Conservation (phyloP, 2,888 invertebrate species). For the Oeneis ivallda region DNA sequence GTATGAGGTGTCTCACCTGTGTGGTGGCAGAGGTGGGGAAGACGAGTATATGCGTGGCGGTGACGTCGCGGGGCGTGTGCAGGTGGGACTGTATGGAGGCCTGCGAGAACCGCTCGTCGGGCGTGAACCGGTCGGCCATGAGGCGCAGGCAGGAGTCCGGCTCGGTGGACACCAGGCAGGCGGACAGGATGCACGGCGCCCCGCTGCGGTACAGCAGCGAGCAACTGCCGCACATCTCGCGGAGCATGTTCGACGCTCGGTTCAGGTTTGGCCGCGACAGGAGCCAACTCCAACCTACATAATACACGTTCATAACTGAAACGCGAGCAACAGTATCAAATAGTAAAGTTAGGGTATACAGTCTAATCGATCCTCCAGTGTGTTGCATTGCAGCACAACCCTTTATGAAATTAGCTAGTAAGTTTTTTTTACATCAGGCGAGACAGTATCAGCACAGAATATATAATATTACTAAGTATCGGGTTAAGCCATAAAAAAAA, state of each 20-base stretch:
- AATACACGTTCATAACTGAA: background rate
- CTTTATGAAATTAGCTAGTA: no score
- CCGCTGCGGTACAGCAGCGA: conserved; percentile 89
- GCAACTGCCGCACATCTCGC: conserved; percentile 95
- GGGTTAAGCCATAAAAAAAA: no score
- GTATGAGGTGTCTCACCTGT: conserved; percentile 80
- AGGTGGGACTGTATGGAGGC: conserved; percentile 93
- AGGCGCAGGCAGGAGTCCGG: conserved; percentile 93
- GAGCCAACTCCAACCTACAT: conserved; percentile 93
- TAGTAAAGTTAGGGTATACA: no score
- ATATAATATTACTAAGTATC: no score
- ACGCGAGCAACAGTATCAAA: no score
- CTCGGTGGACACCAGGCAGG: conserved; percentile 98
- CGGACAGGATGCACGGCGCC: conserved; percentile 96
- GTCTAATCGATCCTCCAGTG: no score
- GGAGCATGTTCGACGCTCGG: conserved; percentile 92
- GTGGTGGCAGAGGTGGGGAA: conserved; percentile 98
- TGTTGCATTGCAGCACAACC: no score
- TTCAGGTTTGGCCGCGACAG: conserved; percentile 94
- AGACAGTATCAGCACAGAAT: no score
- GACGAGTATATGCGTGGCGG: conserved; percentile 98
- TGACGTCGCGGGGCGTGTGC: conserved; percentile 97
- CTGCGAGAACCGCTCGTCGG: conserved; percentile 95
- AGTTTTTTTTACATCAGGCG: no score
- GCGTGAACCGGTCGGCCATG: conserved; percentile 97